Evolutionary conservation across 2,113 vertebrate species (phyloP).

Genomic region (Bettongia penicillata): DNA sequence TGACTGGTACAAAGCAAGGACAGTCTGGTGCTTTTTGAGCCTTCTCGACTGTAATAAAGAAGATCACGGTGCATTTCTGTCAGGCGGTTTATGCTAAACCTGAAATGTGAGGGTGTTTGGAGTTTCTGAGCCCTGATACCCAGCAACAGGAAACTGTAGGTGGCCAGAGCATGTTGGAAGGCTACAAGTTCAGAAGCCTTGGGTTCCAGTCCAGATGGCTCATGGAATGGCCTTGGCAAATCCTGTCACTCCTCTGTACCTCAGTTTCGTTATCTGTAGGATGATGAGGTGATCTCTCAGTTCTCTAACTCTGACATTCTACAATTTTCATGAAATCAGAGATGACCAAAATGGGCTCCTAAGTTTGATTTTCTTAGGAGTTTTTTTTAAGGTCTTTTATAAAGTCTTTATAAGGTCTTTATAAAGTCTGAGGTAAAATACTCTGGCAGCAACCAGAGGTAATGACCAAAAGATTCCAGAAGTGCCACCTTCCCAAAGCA

Average conservation of each 20-base stretch:
- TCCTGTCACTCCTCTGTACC: no score
- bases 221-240: background rate
- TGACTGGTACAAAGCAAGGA: slow-evolving; percentile 42
- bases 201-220: background rate
- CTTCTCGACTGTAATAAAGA: slow-evolving; percentile 42
- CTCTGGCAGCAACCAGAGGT: background rate
- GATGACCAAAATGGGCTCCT: no score
- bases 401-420: background rate
- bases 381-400: background rate
- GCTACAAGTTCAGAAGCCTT: background rate
- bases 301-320: background rate
- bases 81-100: slow-evolving; percentile 26
- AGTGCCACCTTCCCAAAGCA: no score
- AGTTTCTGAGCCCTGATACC: background rate
- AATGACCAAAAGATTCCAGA: background rate
- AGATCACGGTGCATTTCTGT: slow-evolving; percentile 58
- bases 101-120: background rate
- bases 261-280: background rate
- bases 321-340: background rate
- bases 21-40: slow-evolving; percentile 36
- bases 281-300: background rate
- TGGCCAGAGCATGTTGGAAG: background rate
- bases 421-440: background rate
- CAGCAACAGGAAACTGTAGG: no score
- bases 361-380: no score